Conservation (phyloP, 2,888 invertebrate genomes). For the Pachymerium ferrugineum region DNA sequence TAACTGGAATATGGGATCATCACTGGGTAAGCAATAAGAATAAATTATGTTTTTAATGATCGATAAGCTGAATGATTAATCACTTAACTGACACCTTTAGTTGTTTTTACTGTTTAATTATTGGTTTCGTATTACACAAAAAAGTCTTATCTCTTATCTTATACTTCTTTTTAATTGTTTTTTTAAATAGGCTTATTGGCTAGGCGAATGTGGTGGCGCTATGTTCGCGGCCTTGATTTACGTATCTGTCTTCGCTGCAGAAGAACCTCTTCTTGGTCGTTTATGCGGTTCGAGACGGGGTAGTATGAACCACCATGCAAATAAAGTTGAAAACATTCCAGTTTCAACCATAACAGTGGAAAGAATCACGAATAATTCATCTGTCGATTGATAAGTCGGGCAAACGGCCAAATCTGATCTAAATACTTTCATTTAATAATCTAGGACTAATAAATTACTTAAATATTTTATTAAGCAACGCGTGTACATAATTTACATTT, state of each 20-base stretch:
- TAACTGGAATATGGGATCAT: conserved; percentile 64
- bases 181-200: conserved; percentile 23
- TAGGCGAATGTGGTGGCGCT: conserved; percentile 31
- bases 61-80: no score
- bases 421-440: no score
- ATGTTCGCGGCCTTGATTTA: conserved; percentile 28
- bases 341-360: not conserved
- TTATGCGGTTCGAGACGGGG: not conserved
- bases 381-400: not conserved
- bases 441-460: no score
- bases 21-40: conserved; percentile 66
- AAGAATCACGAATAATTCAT: not conserved
- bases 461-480: no score
- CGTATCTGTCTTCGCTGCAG: conserved; percentile 24
- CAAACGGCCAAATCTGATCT: no score
- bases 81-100: no score
- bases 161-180: not conserved
- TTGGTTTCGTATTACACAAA: not conserved
- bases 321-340: conserved; percentile 8
- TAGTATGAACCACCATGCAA: not conserved
- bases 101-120: no score
- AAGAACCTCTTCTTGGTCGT: not conserved
- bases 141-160: not conserved
- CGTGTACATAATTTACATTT: no score
- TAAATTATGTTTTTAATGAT: no score